Evolutionary conservation across 1,140 invertebrate species (phyloP).

Genomic region (Pseudoatta argentina): DNA sequence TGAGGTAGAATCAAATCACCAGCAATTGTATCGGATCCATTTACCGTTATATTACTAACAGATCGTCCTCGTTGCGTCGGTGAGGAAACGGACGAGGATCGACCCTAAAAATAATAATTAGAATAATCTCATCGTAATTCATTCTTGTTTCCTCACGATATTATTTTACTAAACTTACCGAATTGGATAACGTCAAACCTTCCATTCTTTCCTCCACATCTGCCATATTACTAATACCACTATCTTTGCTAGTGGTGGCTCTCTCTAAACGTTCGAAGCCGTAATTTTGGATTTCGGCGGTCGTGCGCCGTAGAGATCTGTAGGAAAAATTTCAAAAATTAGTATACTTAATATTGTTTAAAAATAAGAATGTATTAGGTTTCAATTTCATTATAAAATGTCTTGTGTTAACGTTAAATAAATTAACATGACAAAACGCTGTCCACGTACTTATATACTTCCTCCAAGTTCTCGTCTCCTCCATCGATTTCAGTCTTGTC

Average conservation of each 20-base stretch:
- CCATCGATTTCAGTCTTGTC: slow-evolving; percentile 75
- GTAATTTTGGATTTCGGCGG: slow-evolving; percentile 97
- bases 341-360: slow-evolving; percentile 6
- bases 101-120: slow-evolving; percentile 77
- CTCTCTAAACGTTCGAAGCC: slow-evolving; percentile 91
- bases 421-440: not conserved
- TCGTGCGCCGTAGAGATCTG: slow-evolving; percentile 94
- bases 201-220: slow-evolving; percentile 88
- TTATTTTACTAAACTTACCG: slow-evolving; percentile 73
- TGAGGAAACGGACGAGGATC: slow-evolving; percentile 85
- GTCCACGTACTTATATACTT: slow-evolving; percentile 90
- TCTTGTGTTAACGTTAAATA: not conserved
- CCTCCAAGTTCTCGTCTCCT: slow-evolving; percentile 92
- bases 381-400: slow-evolving; percentile 37
- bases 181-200: slow-evolving; percentile 85
- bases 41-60: slow-evolving; percentile 81
- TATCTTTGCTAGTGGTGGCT: slow-evolving; percentile 95
- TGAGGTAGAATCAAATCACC: slow-evolving; percentile 85
- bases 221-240: slow-evolving; percentile 95
- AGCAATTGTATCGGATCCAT: slow-evolving; percentile 84
- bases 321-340: slow-evolving; percentile 57
- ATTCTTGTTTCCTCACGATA: no score
- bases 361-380: no score
- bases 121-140: not conserved
- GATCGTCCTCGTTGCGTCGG: slow-evolving; percentile 84